A percentile compares a stretch with the other conserved stretches of the same genome.
phyloP scores from a whole-genome alignment of 2,113 vertebrate genomes.

The Albula goreensis region DNA sequence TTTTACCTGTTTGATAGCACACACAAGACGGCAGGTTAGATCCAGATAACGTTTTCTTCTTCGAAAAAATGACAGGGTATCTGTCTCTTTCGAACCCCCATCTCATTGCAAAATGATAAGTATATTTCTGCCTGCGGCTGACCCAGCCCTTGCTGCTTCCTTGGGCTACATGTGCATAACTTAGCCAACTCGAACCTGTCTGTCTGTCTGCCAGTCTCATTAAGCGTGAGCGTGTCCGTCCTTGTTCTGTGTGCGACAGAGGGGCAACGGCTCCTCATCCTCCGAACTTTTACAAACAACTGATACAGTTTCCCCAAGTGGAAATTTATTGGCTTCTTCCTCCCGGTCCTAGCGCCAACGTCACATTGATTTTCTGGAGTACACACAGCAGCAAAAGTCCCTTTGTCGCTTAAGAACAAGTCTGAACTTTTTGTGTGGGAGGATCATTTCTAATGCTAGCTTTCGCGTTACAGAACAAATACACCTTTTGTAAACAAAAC shows the following conservation, averaged over 20 bases:
- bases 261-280: not conserved
- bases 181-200: not conserved
- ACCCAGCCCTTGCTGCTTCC: too few relatives aligned
- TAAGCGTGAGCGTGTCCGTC: not conserved
- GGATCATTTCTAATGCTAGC: not conserved
- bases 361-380: not conserved
- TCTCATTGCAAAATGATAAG: conserved; percentile 35
- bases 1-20: conserved; percentile 15
- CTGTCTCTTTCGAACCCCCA: not conserved
- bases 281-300: conserved; percentile 41
- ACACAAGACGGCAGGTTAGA: not conserved
- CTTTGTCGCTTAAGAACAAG: not conserved
- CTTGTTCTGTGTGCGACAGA: not conserved
- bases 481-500: too few relatives aligned
- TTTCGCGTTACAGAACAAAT: too few relatives aligned
- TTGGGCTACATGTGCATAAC: not conserved
- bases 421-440: not conserved
- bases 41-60: not conserved
- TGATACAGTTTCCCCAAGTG: conserved; percentile 30
- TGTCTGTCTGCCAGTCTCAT: too few relatives aligned
- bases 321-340: conserved; percentile 22
- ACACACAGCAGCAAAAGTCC: not conserved
- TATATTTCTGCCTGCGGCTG: not conserved
- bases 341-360: conserved; percentile 55
- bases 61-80: not conserved